Evolutionary conservation across 2,113 vertebrate species (phyloP).

Genomic region (Hippolais icterina): DNA sequence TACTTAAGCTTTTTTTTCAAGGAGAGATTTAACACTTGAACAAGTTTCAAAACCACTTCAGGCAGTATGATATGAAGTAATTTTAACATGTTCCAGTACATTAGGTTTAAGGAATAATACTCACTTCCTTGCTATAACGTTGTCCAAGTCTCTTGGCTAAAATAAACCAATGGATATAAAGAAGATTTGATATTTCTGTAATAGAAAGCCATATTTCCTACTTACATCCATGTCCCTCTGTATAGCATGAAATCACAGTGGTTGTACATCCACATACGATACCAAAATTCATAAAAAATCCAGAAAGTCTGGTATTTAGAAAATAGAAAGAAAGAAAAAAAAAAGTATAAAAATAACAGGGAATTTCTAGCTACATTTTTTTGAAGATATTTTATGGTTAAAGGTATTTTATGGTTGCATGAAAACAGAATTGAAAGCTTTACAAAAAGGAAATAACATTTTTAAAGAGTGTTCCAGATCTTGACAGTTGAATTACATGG

Average conservation of each 20-base stretch:
- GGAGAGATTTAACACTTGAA: not conserved
- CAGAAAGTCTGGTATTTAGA: not conserved
- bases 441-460: not conserved
- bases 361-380: not conserved
- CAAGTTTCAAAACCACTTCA: not conserved
- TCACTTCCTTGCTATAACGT: not conserved
- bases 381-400: too few relatives aligned
- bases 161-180: not conserved
- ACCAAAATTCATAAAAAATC: not conserved
- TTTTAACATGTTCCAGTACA: constrained; percentile 28
- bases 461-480: not conserved
- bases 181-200: not conserved
- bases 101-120: constrained; percentile 42
- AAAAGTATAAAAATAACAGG: not conserved
- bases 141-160: not conserved
- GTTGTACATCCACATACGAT: not conserved
- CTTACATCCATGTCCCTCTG: not conserved
- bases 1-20: not conserved
- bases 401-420: not conserved
- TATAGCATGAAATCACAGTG: not conserved
- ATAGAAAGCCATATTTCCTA: not conserved
- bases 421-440: not conserved
- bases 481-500: not conserved
- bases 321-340: not conserved
- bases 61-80: constrained; percentile 3